Base-by-base conservation (phyloP, 1,140 invertebrate genomes). In the Hycleus phaleratus region DNA sequence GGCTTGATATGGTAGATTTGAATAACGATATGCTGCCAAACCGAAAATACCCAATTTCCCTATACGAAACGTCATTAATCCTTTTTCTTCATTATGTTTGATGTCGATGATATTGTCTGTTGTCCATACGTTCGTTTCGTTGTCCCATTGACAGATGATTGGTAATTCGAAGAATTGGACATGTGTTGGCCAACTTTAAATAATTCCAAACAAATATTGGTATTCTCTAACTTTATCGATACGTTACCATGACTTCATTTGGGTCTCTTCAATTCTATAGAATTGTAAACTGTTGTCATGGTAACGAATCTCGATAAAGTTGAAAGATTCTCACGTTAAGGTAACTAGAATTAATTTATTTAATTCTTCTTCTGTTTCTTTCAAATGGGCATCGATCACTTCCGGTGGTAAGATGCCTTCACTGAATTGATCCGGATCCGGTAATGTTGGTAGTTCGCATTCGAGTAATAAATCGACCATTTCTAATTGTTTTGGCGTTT, bases 131-230 rank as follows among this genome's bases (percentile, higher is more conserved):
- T 75, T 70, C 48, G 67, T 68, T 1, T 79, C 68, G 7, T 78
- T 66, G 63, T 89, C 80, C 90, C 90, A 93, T 55, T 87, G 82
- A 10, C 86, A 88, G 3, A 90, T 82, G 8, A 86, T 77, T 0
- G 90, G 90, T 1, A 88, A 84, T 65, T 93, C 90, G 38, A 90
- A 84, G 87, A 89, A 92, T 53, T 91, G 79, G 5, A 91, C 83
- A 4, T 82, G 82, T 10, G 84, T 81, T 0, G 89, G 86, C 12
- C 91, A 74, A 25, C 86, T 88, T 61, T 4, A 65, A 63, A 4
- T 1, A 18, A 12, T 52, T 46, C 8, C 25, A 25, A 45, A 7
- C 53, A 18, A 43, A 18, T 54, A 32, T 18, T 18, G 18, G 18
- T 18, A 18, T 18, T 18, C 18, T 18, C 18, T 18, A 12, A 12